A percentile compares a stretch with the other conserved stretches of the same genome.
Conservation (phyloP, 2,113 vertebrate genomes). For the Scomber scombrus region DNA sequence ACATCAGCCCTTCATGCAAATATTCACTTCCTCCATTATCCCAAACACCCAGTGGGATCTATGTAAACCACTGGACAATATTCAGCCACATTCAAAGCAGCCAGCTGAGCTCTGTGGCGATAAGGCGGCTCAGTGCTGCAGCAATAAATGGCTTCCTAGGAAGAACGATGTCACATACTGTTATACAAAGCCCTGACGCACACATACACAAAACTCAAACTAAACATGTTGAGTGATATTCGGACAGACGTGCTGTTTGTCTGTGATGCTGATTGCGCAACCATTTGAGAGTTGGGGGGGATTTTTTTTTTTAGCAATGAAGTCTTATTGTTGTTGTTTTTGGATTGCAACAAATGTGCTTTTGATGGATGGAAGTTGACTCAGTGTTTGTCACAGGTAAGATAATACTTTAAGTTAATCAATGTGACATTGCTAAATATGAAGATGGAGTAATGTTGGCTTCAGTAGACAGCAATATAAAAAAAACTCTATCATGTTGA, state of each 20-base stretch:
- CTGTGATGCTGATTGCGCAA: too few relatives aligned
- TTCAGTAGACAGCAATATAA: too few relatives aligned
- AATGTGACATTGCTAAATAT: too few relatives aligned
- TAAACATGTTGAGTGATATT: neutral
- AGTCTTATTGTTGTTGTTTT: neutral
- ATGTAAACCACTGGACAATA: neutral
- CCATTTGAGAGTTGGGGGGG: neutral
- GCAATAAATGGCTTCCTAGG: constrained; percentile 2
- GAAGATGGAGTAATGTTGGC: too few relatives aligned
- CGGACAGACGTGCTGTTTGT: neutral
- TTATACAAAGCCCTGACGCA: neutral
- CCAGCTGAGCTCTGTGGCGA: constrained; percentile 19
- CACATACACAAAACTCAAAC: neutral
- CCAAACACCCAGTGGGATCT: neutral
- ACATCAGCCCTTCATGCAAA: constrained; percentile 64
- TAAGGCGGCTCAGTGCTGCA: constrained; percentile 31
- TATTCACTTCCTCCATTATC: neutral
- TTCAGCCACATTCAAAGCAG: constrained; percentile 56
- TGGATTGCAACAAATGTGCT: neutral
- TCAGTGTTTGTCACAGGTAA: constrained; percentile 36
- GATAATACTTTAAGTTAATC: neutral
- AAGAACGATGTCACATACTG: neutral
- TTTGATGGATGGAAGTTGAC: neutral
- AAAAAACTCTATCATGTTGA: too few relatives aligned
- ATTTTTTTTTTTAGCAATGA: neutral